Evolutionary conservation across 1,140 invertebrate species (phyloP).

Genomic region (Eumaeus atala): DNA sequence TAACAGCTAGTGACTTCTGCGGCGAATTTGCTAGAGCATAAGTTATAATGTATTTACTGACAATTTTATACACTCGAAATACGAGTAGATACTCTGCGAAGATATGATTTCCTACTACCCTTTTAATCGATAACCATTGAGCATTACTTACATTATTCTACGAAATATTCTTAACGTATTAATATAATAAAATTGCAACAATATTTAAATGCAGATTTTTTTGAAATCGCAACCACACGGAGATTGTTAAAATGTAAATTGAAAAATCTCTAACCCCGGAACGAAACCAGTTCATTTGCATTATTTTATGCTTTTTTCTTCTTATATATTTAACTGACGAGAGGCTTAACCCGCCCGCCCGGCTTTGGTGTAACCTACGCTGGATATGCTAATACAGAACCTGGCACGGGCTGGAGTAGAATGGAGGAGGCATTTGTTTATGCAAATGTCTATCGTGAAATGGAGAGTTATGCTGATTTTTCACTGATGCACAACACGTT

Average conservation of each 20-base stretch:
- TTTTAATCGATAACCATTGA: too few species aligned
- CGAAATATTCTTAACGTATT: too few species aligned
- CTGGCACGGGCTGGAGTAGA: constrained; percentile 25
- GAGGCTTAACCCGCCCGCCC: constrained; percentile 12
- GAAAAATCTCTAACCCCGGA: constrained; percentile 9
- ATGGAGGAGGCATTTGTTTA: constrained; percentile 48
- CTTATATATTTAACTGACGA: constrained; percentile 1
- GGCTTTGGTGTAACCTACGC: constrained; percentile 37
- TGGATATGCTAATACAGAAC: constrained; percentile 44
- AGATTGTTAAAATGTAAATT: constrained; percentile 10
- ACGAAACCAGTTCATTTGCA: constrained; percentile 8
- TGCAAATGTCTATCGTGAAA: constrained; percentile 40
- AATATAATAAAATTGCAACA: too few species aligned
- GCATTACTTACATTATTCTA: too few species aligned
- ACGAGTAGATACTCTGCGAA: too few species aligned
- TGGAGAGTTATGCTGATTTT: constrained; percentile 49
- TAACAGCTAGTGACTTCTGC: too few species aligned
- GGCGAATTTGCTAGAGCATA: too few species aligned
- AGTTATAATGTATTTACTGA: too few species aligned
- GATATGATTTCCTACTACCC: too few species aligned
- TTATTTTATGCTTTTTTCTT: constrained; percentile 6
- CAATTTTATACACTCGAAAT: too few species aligned
- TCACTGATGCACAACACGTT: constrained; percentile 38
- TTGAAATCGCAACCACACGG: background rate
- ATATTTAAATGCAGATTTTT: too few species aligned